Evolutionary conservation across 2,888 invertebrate genomes (phyloP).

Genomic region (Drosophila aldrichi): DNA sequence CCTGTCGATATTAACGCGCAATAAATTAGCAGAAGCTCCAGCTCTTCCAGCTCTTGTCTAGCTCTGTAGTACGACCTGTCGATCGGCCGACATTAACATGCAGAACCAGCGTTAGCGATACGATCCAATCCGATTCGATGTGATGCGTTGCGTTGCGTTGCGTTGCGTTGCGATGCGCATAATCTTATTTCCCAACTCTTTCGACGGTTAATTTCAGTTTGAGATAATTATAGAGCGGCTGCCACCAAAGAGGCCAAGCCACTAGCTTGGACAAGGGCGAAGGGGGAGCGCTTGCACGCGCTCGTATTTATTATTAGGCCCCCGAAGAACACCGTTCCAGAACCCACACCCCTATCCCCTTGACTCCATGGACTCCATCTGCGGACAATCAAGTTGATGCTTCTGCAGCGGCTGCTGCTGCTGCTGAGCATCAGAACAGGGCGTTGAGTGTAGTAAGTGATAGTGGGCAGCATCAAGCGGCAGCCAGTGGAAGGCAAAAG

Average conservation of each 20-base stretch:
- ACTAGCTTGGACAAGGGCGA: constrained; percentile 7
- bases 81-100: constrained; percentile 57
- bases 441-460: constrained; percentile 80
- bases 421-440: constrained; percentile 62
- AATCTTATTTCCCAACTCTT: constrained; percentile 76
- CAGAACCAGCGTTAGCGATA: constrained; percentile 47
- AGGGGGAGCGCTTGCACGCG: constrained; percentile 78
- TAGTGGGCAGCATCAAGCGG: constrained; percentile 65
- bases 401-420: constrained; percentile 43
- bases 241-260: constrained; percentile 62
- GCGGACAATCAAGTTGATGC: constrained; percentile 67
- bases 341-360: not conserved
- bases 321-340: constrained; percentile 9
- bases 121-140: constrained; percentile 20
- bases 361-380: constrained; percentile 2
- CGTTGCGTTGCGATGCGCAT: constrained; percentile 71
- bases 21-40: constrained; percentile 78
- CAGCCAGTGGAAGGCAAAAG: constrained; percentile 26
- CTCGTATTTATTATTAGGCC: constrained; percentile 82
- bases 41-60: constrained; percentile 14
- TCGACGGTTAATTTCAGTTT: constrained; percentile 84
- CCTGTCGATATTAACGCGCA: constrained; percentile 83
- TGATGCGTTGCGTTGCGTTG: constrained; percentile 36
- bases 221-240: constrained; percentile 84
- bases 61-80: constrained; percentile 23